phyloP scores from a whole-genome alignment of 2,888 invertebrate genomes.

The Stegophylla sp. region DNA sequence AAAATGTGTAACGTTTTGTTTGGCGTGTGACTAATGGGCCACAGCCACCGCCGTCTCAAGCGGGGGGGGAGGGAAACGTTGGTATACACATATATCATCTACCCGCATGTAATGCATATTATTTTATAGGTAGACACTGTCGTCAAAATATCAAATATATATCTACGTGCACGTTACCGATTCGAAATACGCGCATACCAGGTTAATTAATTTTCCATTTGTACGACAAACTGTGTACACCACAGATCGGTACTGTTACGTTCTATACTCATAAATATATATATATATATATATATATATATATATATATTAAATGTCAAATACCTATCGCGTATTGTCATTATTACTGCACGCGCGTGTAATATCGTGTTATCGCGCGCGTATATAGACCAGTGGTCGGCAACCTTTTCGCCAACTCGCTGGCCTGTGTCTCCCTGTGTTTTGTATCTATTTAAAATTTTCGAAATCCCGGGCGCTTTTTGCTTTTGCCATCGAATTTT shows the following conservation, averaged over 20 bases:
- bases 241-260: background rate
- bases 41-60: no score
- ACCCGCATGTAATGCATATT: background rate
- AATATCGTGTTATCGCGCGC: background rate
- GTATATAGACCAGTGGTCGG: background rate
- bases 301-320: background rate
- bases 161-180: slow-evolving; percentile 21
- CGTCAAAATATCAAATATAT: background rate
- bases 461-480: no score
- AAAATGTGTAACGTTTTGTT: slow-evolving; percentile 16
- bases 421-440: no score
- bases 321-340: background rate
- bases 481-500: no score
- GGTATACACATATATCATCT: background rate
- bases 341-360: background rate
- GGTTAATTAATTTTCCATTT: slow-evolving; percentile 49
- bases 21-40: slow-evolving; percentile 34
- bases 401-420: no score
- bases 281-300: background rate
- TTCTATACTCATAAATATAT: background rate
- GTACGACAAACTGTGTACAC: slow-evolving; percentile 31
- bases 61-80: background rate
- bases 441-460: no score
- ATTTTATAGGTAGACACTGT: background rate
- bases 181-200: slow-evolving; percentile 23